phyloP scores from a whole-genome alignment of 2,888 invertebrate genomes.

The Zonitis immaculata region DNA sequence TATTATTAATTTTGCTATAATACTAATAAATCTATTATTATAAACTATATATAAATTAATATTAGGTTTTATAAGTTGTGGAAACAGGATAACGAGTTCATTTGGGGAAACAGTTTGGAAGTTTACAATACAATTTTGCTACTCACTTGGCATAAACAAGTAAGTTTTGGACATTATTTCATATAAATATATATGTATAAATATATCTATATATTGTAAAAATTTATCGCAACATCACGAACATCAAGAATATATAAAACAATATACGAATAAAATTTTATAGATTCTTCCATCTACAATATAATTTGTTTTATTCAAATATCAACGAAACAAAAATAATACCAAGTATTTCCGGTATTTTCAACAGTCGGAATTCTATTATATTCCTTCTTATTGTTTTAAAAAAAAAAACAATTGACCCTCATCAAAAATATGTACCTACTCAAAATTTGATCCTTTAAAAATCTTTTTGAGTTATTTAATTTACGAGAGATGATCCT shows the following conservation, averaged over 20 bases:
- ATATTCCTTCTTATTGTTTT: too few species aligned
- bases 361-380: too few species aligned
- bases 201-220: slow-evolving; percentile 18
- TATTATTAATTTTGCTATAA: neutral
- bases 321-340: too few species aligned
- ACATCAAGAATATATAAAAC: slow-evolving; percentile 8
- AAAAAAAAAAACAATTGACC: too few species aligned
- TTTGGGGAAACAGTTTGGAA: slow-evolving; percentile 21
- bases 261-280: slow-evolving; percentile 10
- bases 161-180: slow-evolving; percentile 14
- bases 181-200: too few species aligned
- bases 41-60: neutral
- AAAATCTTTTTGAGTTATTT: too few species aligned
- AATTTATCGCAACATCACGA: slow-evolving; percentile 15
- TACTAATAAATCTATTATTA: neutral
- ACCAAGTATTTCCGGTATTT: too few species aligned
- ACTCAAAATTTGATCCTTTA: too few species aligned
- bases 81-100: slow-evolving; percentile 22
- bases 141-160: slow-evolving; percentile 18
- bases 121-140: slow-evolving; percentile 18
- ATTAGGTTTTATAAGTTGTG: neutral
- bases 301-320: slow-evolving; percentile 10
- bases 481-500: too few species aligned
- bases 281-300: slow-evolving; percentile 6
- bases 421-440: too few species aligned